Base-by-base conservation (phyloP, 2,113 vertebrate species). In the Piprites chloris region DNA sequence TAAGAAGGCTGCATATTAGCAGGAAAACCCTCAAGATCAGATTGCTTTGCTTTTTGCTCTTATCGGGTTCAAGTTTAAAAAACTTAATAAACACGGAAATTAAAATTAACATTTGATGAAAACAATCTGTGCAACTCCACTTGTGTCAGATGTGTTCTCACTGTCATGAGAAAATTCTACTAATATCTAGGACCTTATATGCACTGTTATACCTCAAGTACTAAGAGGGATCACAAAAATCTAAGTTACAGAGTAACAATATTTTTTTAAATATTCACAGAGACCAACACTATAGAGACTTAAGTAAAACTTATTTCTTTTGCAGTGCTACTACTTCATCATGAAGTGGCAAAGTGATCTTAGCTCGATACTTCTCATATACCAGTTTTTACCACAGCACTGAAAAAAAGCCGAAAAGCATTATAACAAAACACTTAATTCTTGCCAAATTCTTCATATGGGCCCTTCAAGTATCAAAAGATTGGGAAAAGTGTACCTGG, bases 401-500 rank as follows among this genome's bases (percentile, higher is more conserved):
- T 27, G 13, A 59, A 73, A 67, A 67, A 66, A 85, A 66, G 10
- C 58, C 59, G 28, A 71, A 50, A 71, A 21, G 30, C 24, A 28
- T 24, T 42, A 5, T 1, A 83, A 68, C 0, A 1, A 61, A 73
- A 28, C 32, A 49, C 5, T 32, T 46, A 0, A 9, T 67, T 89
- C 65, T 53, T 63, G 47, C 22, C 24, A 84, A 26, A 41, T 21
- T 21, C 20, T 56, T 39, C 55, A 17, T 24, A 3, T 23, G 88
- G 65, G 17, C 2, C 41, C 46, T 85, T 74, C 9, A 49, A 49
- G 8, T 35, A 73, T 23, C 28, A 41, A 39, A 83, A 84, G 10
- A 77, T 33, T 16, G 79, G 24, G 30, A 87, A 44, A 7, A 30
- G 85, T 98, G 93, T 98, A 99, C 99, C 98, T 99, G 42, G 99